Percentiles rank a stretch among this genome's conserved stretches.
Conservation (phyloP, 2,113 vertebrate genomes). For the Brachyistius frenatus region DNA sequence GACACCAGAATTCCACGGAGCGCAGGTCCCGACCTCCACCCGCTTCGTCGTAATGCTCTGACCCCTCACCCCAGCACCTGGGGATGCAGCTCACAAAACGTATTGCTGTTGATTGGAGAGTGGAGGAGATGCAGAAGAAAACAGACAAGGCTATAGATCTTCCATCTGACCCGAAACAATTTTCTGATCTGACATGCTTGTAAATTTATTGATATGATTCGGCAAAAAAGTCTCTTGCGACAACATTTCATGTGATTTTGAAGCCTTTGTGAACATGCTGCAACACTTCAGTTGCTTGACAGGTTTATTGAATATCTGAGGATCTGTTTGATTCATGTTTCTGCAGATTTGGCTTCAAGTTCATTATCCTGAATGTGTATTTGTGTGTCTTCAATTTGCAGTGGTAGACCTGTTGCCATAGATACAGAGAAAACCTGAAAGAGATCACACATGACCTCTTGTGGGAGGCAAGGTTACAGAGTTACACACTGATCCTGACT, state of each 20-base stretch:
- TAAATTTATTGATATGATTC: too few relatives aligned
- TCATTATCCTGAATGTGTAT: constrained; percentile 31
- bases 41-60: constrained; percentile 67
- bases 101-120: constrained; percentile 50
- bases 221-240: too few relatives aligned
- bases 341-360: neutral
- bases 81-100: constrained; percentile 67
- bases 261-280: too few relatives aligned
- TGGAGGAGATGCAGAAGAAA: neutral
- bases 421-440: too few relatives aligned
- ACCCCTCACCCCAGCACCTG: constrained; percentile 79
- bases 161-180: too few relatives aligned
- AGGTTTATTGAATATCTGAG: neutral
- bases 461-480: constrained; percentile 38
- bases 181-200: too few relatives aligned
- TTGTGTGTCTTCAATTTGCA: too few relatives aligned
- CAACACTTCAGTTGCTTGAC: too few relatives aligned
- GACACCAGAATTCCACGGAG: constrained; percentile 79
- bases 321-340: neutral
- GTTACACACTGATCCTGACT: constrained; percentile 34
- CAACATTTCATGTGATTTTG: too few relatives aligned
- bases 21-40: constrained; percentile 72
- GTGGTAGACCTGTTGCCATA: too few relatives aligned
- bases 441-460: constrained; percentile 39
- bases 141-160: neutral